phyloP scores from a whole-genome alignment of 2,113 vertebrate species.

The Oreotrochilus melanogaster region DNA sequence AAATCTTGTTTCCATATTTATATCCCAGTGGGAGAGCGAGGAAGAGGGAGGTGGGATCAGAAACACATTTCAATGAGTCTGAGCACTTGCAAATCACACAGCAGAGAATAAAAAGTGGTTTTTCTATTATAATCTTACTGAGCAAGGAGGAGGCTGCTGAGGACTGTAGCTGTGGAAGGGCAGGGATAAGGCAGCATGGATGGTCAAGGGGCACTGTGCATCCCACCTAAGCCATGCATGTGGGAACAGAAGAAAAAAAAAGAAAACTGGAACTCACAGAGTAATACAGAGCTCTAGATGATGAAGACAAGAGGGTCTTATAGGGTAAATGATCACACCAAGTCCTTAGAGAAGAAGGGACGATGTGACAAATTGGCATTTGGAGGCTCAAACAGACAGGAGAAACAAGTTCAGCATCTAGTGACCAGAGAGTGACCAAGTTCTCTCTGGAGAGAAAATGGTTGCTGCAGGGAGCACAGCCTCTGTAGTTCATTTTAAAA shows the following conservation, averaged over 20 bases:
- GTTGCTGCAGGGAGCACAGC: not conserved
- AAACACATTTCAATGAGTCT: conserved; percentile 4
- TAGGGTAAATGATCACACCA: not conserved
- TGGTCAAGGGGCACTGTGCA: fast-evolving
- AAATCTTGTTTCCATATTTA: conserved; percentile 53
- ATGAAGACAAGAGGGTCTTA: not conserved
- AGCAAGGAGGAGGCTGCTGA: not conserved
- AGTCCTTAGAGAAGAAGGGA: not conserved
- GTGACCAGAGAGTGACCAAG: not conserved
- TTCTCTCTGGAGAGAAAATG: not conserved
- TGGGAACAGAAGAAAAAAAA: not conserved
- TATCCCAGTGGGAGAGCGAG: conserved; percentile 23
- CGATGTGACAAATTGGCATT: not conserved
- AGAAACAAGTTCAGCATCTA: not conserved
- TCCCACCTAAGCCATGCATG: fast-evolving
- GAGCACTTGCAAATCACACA: not conserved
- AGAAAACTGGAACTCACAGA: not conserved
- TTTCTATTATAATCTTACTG: not conserved
- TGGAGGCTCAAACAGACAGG: not conserved
- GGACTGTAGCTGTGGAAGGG: not conserved
- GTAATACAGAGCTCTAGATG: not conserved
- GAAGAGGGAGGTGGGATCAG: conserved; percentile 34
- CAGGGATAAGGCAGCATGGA: not conserved
- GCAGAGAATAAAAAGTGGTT: not conserved
- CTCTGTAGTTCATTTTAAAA: not conserved